phyloP scores from a whole-genome alignment of 2,888 invertebrate genomes.

The Dicyrtoma fusca region DNA sequence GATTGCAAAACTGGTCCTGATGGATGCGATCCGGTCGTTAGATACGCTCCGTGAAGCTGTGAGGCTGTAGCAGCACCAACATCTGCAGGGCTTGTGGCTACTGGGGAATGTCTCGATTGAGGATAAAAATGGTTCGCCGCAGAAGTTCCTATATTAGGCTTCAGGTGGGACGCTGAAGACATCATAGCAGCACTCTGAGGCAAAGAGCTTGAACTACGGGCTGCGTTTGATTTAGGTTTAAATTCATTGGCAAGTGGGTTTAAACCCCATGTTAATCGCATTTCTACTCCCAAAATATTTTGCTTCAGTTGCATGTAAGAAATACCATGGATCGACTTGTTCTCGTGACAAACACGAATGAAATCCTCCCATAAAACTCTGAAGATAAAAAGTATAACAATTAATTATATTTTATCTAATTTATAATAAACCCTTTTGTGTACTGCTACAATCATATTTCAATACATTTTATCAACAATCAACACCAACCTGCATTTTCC shows the following conservation, averaged over 20 bases:
- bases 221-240: slow-evolving; percentile 15
- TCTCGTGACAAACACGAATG: slow-evolving; percentile 72
- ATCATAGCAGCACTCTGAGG: too few species aligned
- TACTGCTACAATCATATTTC: too few species aligned
- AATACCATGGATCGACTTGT: slow-evolving; percentile 72
- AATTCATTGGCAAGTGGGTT: slow-evolving; percentile 70
- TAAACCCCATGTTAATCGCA: slow-evolving; percentile 74
- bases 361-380: slow-evolving; percentile 80
- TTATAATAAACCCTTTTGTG: too few species aligned
- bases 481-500: slow-evolving; percentile 73
- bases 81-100: too few species aligned
- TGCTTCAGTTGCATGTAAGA: slow-evolving; percentile 71
- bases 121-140: not conserved
- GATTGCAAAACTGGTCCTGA: not conserved
- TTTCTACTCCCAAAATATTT: slow-evolving; percentile 73
- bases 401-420: not conserved
- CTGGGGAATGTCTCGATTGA: slow-evolving; percentile 18
- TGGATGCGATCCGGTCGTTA: not conserved
- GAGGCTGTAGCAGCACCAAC: too few species aligned
- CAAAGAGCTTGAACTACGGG: too few species aligned
- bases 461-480: too few species aligned
- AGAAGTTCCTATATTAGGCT: slow-evolving; percentile 6
- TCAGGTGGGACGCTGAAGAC: not conserved
- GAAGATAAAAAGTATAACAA: slow-evolving; percentile 48
- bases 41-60: not conserved